phyloP scores from a whole-genome alignment of 1,140 invertebrate genomes.

The Drosophila littoralis region DNA sequence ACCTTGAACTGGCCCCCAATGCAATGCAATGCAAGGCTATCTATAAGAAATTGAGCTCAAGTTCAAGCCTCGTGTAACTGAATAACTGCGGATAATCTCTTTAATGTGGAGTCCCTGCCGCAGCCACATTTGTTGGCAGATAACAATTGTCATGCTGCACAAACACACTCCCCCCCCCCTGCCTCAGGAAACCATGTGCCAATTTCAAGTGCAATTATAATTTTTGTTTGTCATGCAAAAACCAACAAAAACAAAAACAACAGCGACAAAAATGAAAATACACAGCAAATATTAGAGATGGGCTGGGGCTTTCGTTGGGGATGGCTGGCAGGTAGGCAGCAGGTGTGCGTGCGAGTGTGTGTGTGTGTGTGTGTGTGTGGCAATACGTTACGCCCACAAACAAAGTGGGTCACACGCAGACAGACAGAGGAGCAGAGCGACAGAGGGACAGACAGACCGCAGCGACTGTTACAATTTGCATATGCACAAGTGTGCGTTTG shows the following conservation, averaged over 20 bases:
- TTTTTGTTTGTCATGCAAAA: constrained; percentile 80
- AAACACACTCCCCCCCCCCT: background rate
- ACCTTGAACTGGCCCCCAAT: constrained; percentile 1
- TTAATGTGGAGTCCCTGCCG: constrained; percentile 1
- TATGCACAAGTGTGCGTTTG: constrained; percentile 62
- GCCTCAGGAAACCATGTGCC: constrained; percentile 38
- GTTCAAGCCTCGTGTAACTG: constrained; percentile 18
- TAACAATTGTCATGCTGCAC: constrained; percentile 43
- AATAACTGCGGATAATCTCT: constrained; percentile 23
- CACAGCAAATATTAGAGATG: constrained; percentile 39
- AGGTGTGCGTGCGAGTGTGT: background rate
- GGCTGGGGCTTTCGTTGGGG: background rate
- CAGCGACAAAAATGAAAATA: constrained; percentile 53
- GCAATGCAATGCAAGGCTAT: background rate
- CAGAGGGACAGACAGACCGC: background rate
- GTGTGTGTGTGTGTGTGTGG: constrained; percentile 13
- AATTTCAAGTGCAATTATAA: constrained; percentile 81
- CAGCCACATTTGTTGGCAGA: constrained; percentile 1
- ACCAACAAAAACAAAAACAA: constrained; percentile 63
- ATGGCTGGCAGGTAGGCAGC: background rate
- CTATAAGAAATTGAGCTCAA: constrained; percentile 30
- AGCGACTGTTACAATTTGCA: constrained; percentile 71
- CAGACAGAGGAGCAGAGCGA: constrained; percentile 4
- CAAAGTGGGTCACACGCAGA: constrained; percentile 72
- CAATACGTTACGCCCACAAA: constrained; percentile 64